Percentiles rank a stretch among this genome's conserved stretches.
Conservation (phyloP, 2,113 vertebrate genomes). For the Chlamydotis undulata region DNA sequence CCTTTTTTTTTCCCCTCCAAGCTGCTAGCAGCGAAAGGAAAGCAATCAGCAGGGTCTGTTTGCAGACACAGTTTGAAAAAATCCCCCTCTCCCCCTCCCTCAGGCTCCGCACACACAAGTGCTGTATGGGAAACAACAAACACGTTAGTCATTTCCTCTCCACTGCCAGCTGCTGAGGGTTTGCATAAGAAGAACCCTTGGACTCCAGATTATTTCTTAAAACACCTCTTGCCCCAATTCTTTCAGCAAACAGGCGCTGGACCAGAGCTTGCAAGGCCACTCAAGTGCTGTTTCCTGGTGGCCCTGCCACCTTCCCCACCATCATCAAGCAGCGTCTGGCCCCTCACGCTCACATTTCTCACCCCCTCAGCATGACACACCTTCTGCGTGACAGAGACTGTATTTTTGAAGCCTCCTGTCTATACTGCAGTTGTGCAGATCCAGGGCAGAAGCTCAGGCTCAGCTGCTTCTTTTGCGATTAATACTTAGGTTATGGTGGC, state of each 20-base stretch:
- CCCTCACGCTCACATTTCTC: neutral
- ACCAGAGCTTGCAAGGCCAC: fast-evolving
- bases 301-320: neutral
- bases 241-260: neutral
- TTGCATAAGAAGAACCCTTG: slow-evolving; percentile 65
- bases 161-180: slow-evolving; percentile 54
- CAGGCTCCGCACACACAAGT: neutral
- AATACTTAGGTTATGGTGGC: neutral
- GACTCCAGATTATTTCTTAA: slow-evolving; percentile 66
- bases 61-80: neutral
- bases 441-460: neutral
- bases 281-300: neutral
- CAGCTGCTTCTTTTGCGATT: neutral
- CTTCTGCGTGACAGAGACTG: fast-evolving
- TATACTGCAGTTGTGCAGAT: neutral
- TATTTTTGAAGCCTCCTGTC: neutral
- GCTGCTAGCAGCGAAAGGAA: slow-evolving; percentile 2
- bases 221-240: neutral
- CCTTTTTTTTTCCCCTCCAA: neutral
- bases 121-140: neutral
- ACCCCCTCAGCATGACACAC: neutral
- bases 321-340: neutral
- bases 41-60: slow-evolving; percentile 18
- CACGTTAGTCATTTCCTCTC: slow-evolving; percentile 44
- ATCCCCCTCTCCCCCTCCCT: neutral